Percentiles rank a stretch among this genome's conserved stretches.
Conservation (phyloP, 2,113 vertebrate species). For the Eclectus roratus region DNA sequence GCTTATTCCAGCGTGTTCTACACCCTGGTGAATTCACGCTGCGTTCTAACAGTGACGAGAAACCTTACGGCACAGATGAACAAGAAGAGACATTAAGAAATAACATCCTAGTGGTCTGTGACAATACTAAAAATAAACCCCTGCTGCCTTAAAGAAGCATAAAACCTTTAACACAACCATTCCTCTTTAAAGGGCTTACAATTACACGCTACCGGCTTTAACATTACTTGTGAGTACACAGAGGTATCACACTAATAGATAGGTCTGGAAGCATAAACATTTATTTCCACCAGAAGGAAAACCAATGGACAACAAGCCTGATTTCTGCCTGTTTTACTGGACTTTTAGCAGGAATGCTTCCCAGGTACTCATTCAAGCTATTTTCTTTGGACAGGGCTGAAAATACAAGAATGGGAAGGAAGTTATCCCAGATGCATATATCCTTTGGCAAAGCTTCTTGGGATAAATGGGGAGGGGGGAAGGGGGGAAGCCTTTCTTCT, state of each 20-base stretch:
- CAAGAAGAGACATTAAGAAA: background rate
- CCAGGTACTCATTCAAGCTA: background rate
- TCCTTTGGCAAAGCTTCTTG: background rate
- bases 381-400: background rate
- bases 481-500: background rate
- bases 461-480: background rate
- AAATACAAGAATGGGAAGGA: background rate
- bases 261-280: background rate
- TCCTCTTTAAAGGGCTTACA: background rate
- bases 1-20: background rate
- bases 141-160: background rate
- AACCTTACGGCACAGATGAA: background rate
- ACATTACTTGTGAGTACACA: background rate
- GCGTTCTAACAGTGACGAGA: background rate
- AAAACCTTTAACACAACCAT: rapidly evolving
- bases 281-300: background rate
- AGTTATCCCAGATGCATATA: background rate
- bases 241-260: background rate
- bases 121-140: background rate
- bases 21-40: background rate
- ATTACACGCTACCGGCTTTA: background rate
- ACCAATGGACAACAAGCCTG: background rate
- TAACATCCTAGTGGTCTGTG: background rate
- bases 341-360: background rate
- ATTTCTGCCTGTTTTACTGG: background rate